Conservation (phyloP, 1,140 invertebrate genomes). For the Phymorhynchus buccinoides region DNA sequence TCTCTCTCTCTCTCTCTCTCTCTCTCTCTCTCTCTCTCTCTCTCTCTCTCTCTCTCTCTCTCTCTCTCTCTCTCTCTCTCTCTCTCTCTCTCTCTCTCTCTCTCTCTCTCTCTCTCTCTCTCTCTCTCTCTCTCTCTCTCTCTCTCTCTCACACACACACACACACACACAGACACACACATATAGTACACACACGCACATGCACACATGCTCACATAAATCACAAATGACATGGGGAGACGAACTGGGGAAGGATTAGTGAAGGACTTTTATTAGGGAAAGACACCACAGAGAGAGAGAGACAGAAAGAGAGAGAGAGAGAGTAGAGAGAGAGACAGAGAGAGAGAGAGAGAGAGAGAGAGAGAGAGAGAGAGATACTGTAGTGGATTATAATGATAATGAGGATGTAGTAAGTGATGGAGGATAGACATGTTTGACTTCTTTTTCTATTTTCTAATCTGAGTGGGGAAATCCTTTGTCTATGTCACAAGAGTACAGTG, state of each 20-base stretch:
- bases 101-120: too few relatives aligned
- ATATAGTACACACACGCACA: conserved; percentile 18
- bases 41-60: too few relatives aligned
- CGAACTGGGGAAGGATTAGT: neutral
- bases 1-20: too few relatives aligned
- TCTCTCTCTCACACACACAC: too few relatives aligned
- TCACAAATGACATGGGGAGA: neutral
- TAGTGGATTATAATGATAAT: too few relatives aligned
- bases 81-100: too few relatives aligned
- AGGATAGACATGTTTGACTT: too few relatives aligned
- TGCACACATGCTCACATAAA: neutral
- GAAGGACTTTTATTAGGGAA: neutral
- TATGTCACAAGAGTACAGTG: neutral
- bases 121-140: too few relatives aligned
- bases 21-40: too few relatives aligned
- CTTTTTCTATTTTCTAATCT: neutral
- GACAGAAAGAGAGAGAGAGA: neutral
- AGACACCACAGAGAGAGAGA: neutral
- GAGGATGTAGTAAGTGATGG: too few relatives aligned
- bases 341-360: neutral
- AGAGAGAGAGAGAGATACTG: neutral
- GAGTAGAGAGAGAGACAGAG: neutral
- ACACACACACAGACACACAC: neutral
- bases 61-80: too few relatives aligned
- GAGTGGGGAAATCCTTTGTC: neutral